These are phyloP conservation scores for Hippasteria phrygiana DNA, from an alignment of 53 echinoderm and acorn worm species.

Conservation along the genomic window DNA sequence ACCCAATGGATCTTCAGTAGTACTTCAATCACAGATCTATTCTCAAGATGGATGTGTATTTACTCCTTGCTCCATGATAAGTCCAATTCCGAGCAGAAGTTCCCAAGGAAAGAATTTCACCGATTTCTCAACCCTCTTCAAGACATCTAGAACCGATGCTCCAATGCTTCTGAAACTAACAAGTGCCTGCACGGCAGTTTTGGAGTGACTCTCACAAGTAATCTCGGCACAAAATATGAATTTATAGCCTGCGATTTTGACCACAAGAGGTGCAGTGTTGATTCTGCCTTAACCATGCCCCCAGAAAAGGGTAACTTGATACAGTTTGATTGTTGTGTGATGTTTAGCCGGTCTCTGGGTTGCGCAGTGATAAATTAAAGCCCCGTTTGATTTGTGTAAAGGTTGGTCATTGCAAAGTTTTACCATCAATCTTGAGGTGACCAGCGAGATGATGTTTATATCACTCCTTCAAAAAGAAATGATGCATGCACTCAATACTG, in stretches of 20 bases:
- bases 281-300: slow-evolving; percentile 17
- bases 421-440: slow-evolving; percentile 12
- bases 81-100: neutral
- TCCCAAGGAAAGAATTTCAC: slow-evolving; percentile 6
- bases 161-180: neutral
- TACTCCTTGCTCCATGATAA: neutral
- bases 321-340: slow-evolving; percentile 33
- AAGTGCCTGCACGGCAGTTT: neutral
- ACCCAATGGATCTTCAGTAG: neutral
- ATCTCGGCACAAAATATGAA: slow-evolving; percentile 2
- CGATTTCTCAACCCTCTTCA: slow-evolving; percentile 17
- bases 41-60: neutral
- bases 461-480: slow-evolving; percentile 32
- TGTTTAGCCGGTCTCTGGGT: slow-evolving; percentile 5
- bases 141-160: neutral
- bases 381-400: slow-evolving; percentile 46
- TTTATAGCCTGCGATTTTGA: slow-evolving; percentile 34
- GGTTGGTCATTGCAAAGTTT: slow-evolving; percentile 39
- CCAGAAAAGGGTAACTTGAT: slow-evolving; percentile 30
- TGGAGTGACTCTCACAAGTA: neutral
- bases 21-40: slow-evolving; percentile 24
- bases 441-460: slow-evolving; percentile 35
- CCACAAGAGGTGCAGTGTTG: slow-evolving; percentile 53
- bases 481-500: slow-evolving; percentile 48
- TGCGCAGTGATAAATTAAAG: slow-evolving; percentile 52